Conservation (phyloP, 1,140 invertebrate genomes). For the Ips typographus region DNA sequence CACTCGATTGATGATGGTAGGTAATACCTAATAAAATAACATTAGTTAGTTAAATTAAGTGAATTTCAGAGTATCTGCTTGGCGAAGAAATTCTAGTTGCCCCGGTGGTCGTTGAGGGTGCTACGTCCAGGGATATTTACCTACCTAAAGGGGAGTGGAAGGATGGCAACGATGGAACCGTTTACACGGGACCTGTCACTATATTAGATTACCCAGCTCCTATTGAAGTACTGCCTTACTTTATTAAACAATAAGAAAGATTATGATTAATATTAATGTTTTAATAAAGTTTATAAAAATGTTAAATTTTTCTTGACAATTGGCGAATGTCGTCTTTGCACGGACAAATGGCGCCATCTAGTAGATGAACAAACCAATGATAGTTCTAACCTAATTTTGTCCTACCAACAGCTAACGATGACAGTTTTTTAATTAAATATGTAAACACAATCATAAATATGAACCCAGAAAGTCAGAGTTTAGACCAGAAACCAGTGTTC, state of each 20-base stretch:
- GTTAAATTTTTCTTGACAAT: no score
- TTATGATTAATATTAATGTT: no score
- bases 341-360: no score
- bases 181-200: conserved; percentile 64
- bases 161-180: conserved; percentile 54
- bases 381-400: no score
- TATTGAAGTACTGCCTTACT: conserved; percentile 67
- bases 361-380: no score
- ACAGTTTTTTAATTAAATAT: no score
- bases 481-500: conserved; percentile 45
- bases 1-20: conserved; percentile 35
- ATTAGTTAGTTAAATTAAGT: background rate
- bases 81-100: conserved; percentile 85
- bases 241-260: conserved; percentile 47
- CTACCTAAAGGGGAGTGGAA: conserved; percentile 72
- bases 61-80: conserved; percentile 72
- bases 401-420: no score
- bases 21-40: background rate
- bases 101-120: conserved; percentile 72
- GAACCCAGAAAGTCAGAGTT: conserved; percentile 38
- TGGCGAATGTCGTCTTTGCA: no score
- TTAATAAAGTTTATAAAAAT: no score
- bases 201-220: conserved; percentile 65
- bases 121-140: conserved; percentile 70
- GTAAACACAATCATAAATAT: background rate